These are phyloP conservation scores for Dasysyrphus tricinctus DNA, from an alignment of 2,888 invertebrate species.

Conservation along the genomic window DNA sequence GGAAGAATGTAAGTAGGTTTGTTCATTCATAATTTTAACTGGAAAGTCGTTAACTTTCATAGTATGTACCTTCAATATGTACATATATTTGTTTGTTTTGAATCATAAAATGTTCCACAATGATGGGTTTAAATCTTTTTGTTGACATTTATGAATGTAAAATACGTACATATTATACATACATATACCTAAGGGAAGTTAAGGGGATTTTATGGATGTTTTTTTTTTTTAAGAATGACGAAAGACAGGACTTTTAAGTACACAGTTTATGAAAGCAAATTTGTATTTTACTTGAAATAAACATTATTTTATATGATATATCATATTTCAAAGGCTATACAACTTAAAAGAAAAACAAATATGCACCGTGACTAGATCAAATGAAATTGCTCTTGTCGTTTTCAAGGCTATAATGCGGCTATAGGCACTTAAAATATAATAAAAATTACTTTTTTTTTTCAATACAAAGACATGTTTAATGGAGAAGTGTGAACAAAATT, in stretches of 20 bases:
- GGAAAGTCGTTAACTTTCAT: conserved; percentile 17
- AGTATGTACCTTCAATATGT: background rate
- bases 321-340: too few relatives aligned
- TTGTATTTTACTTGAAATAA: background rate
- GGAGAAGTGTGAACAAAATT: too few relatives aligned
- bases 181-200: background rate
- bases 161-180: background rate
- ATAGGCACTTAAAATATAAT: too few relatives aligned
- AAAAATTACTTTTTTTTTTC: too few relatives aligned
- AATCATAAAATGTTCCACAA: background rate
- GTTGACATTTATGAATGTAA: conserved; percentile 8
- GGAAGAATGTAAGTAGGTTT: background rate
- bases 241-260: too few relatives aligned
- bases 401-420: too few relatives aligned
- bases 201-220: too few relatives aligned
- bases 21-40: conserved; percentile 17
- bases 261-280: background rate
- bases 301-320: background rate
- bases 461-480: too few relatives aligned
- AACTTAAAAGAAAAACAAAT: too few relatives aligned
- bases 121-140: background rate
- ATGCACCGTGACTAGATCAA: too few relatives aligned
- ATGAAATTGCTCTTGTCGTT: too few relatives aligned
- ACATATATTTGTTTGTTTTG: background rate
- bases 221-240: too few relatives aligned